These are phyloP conservation scores for Darevskia mixta DNA, from an alignment of 2,797 vertebrate genomes.

Conservation along the genomic window DNA sequence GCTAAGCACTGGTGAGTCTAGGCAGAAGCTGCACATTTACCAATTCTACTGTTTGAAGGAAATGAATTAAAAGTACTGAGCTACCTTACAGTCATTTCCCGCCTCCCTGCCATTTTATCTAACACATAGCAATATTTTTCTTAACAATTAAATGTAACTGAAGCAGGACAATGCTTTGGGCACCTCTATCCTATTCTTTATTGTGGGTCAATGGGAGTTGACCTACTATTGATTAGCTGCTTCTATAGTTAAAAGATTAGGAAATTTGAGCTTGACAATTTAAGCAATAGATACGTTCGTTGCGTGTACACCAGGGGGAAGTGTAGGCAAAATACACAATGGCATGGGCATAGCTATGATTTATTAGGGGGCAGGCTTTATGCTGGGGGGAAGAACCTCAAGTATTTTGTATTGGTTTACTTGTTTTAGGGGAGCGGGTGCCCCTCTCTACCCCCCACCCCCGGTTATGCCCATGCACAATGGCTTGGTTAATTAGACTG, in stretches of 20 bases:
- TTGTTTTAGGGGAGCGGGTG: too few relatives aligned
- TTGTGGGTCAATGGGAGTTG: not conserved
- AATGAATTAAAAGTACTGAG: not conserved
- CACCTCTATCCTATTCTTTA: too few relatives aligned
- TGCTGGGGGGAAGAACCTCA: too few relatives aligned
- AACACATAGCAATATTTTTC: not conserved
- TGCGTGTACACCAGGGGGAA: not conserved
- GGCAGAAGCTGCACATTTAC: not conserved
- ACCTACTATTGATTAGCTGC: not conserved
- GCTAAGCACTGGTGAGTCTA: not conserved
- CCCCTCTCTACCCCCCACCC: too few relatives aligned
- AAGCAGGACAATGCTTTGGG: not conserved
- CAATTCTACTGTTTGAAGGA: not conserved
- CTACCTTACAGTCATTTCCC: too few relatives aligned
- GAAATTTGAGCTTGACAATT: not conserved
- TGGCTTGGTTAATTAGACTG: too few relatives aligned
- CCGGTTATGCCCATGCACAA: too few relatives aligned
- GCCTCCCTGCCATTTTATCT: not conserved
- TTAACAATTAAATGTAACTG: not conserved
- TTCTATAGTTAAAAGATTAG: not conserved
- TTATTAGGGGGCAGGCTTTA: too few relatives aligned
- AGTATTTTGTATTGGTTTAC: too few relatives aligned
- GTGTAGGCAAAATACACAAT: not conserved
- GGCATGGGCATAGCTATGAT: not conserved
- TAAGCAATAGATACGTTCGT: not conserved